phyloP scores from a whole-genome alignment of 2,888 invertebrate species.

The Neoascia interrupta region DNA sequence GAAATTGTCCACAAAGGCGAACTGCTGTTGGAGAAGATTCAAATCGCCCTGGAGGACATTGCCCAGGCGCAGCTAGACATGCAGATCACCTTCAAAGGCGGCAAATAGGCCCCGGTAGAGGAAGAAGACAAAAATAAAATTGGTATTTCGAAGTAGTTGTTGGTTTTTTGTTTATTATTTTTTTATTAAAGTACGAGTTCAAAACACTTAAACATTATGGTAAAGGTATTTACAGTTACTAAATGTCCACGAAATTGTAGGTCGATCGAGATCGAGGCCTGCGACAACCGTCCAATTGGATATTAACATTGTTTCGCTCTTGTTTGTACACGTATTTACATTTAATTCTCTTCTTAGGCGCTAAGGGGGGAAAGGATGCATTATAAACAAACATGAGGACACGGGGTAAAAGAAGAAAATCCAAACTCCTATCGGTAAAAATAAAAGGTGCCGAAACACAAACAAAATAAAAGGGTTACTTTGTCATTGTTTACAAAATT shows the following conservation, averaged over 20 bases:
- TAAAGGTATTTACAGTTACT: conserved; percentile 50
- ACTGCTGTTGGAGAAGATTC: conserved; percentile 91
- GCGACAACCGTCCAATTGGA: conserved; percentile 46
- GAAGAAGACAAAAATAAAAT: conserved; percentile 12
- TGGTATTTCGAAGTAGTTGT: conserved; percentile 31
- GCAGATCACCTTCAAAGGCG: conserved; percentile 80
- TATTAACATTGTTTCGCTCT: conserved; percentile 17
- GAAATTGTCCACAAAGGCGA: conserved; percentile 93
- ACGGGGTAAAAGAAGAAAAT: conserved; percentile 4
- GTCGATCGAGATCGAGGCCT: conserved; percentile 13
- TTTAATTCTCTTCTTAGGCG: conserved; percentile 37
- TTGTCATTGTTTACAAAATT: conserved; percentile 29
- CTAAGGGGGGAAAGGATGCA: conserved; percentile 3
- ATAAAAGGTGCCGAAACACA: not conserved
- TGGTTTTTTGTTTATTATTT: conserved; percentile 13
- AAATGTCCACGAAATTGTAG: conserved; percentile 47
- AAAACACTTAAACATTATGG: conserved; percentile 52
- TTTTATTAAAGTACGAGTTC: conserved; percentile 66
- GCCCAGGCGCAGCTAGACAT: conserved; percentile 94
- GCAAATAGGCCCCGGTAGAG: not conserved
- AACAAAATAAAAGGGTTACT: conserved; percentile 6
- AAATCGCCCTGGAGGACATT: conserved; percentile 94
- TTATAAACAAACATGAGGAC: not conserved
- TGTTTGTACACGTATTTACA: conserved; percentile 66
- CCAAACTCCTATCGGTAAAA: not conserved